Evolutionary conservation across 2,888 invertebrate species (phyloP).

Genomic region (Acholoe squamosa): DNA sequence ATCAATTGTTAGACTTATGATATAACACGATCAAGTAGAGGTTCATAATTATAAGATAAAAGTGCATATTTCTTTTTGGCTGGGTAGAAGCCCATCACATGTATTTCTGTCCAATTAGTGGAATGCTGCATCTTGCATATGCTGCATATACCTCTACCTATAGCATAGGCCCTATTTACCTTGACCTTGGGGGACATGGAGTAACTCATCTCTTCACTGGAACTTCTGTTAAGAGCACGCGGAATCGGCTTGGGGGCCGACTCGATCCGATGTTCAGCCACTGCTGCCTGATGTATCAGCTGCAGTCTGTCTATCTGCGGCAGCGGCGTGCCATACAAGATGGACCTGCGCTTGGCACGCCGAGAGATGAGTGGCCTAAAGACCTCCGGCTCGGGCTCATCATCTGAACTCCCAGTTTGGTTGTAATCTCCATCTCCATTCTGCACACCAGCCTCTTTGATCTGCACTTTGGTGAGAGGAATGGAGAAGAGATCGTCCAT

Average conservation of each 20-base stretch:
- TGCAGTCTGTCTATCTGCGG: conserved; percentile 9
- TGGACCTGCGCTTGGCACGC: conserved; percentile 60
- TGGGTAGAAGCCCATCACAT: too few relatives aligned
- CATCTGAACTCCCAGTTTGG: conserved; percentile 1
- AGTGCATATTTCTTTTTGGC: too few relatives aligned
- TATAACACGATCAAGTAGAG: too few relatives aligned
- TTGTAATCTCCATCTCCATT: neutral
- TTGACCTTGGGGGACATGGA: conserved; percentile 58
- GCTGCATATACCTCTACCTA: neutral
- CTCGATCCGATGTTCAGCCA: neutral
- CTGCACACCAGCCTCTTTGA: neutral
- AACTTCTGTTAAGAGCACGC: neutral
- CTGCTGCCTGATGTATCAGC: neutral
- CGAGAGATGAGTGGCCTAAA: conserved; percentile 53
- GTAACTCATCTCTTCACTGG: conserved; percentile 40
- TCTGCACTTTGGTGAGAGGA: neutral
- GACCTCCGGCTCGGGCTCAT: conserved; percentile 15
- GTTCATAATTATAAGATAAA: too few relatives aligned
- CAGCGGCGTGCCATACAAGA: conserved; percentile 58
- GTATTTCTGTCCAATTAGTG: too few relatives aligned
- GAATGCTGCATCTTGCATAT: too few relatives aligned
- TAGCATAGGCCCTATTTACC: neutral
- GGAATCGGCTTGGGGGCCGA: conserved; percentile 15
- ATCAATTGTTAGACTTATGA: too few relatives aligned
- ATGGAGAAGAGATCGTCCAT: conserved; percentile 57